A percentile compares a stretch with the other conserved stretches of the same genome.
Conservation (phyloP, 2,797 vertebrate genomes). For the Epinephelus malabaricus region DNA sequence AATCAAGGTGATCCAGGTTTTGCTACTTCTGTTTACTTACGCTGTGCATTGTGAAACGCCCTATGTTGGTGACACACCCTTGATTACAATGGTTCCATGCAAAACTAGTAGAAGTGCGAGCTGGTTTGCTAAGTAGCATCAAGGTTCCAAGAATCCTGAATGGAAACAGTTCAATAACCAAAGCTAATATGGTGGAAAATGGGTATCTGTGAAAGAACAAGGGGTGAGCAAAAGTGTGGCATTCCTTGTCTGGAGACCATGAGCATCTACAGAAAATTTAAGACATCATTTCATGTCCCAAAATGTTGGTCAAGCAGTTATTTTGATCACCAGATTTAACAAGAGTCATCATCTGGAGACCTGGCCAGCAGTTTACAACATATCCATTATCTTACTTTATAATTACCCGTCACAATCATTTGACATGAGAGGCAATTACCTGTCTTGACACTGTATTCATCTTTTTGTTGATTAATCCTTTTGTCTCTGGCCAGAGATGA, state of each 20-base stretch:
- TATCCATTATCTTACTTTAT: background rate
- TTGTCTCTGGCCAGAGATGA: constrained; percentile 60
- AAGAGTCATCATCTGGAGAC: background rate
- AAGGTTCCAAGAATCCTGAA: too few species aligned
- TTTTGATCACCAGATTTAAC: background rate
- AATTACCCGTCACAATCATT: constrained; percentile 8
- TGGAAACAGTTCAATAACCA: too few species aligned
- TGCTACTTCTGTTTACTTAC: too few species aligned
- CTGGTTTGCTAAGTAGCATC: too few species aligned
- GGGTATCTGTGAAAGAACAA: background rate
- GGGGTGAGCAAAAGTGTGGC: background rate
- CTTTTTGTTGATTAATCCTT: constrained; percentile 51
- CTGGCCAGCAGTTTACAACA: background rate
- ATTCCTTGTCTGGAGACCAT: background rate
- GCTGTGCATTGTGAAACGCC: too few species aligned
- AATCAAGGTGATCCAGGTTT: too few species aligned
- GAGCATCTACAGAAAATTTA: background rate
- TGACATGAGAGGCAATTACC: constrained; percentile 24
- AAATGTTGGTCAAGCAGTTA: background rate
- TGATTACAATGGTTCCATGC: too few species aligned
- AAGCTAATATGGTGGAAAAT: too few species aligned
- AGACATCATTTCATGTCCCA: background rate
- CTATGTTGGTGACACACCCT: too few species aligned
- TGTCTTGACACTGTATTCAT: constrained; percentile 23
- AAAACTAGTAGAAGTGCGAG: too few species aligned